Conservation (phyloP, 2,113 vertebrate species). For the Lanius ludovicianus region DNA sequence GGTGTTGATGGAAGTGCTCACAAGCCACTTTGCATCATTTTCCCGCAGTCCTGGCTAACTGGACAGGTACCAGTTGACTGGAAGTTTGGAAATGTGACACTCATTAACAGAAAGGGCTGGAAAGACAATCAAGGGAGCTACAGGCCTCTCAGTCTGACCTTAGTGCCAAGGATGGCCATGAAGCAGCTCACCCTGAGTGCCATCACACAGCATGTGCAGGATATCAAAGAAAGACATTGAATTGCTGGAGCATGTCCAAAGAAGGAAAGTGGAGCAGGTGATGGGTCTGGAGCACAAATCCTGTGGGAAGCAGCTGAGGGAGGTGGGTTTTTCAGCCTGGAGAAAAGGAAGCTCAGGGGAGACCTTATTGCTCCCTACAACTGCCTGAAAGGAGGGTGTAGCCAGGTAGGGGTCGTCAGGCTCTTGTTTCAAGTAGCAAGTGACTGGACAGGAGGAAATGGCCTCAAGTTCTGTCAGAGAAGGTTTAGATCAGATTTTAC, state of each 20-base stretch:
- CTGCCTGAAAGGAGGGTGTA: not conserved
- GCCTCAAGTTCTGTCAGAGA: not conserved
- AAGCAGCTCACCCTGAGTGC: not conserved
- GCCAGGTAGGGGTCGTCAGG: not conserved
- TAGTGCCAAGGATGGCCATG: not conserved
- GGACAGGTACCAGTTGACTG: not conserved
- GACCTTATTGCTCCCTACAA: not conserved
- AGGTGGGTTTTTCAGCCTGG: not conserved
- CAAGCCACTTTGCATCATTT: not conserved
- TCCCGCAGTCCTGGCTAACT: not conserved
- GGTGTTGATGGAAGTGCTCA: not conserved
- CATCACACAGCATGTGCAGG: not conserved
- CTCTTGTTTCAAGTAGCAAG: not conserved
- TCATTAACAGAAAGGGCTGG: not conserved
- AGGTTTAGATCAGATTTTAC: not conserved
- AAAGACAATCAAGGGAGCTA: not conserved
- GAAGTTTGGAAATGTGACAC: not conserved
- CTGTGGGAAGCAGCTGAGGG: not conserved
- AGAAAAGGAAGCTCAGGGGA: not conserved
- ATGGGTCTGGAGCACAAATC: not conserved
- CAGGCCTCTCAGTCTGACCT: not conserved
- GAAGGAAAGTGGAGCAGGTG: not conserved
- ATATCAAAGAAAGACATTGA: not conserved
- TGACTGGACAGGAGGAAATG: not conserved
- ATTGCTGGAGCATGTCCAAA: not conserved